Base-by-base conservation (phyloP, 1,140 invertebrate genomes). In the Drosophila watanabei region DNA sequence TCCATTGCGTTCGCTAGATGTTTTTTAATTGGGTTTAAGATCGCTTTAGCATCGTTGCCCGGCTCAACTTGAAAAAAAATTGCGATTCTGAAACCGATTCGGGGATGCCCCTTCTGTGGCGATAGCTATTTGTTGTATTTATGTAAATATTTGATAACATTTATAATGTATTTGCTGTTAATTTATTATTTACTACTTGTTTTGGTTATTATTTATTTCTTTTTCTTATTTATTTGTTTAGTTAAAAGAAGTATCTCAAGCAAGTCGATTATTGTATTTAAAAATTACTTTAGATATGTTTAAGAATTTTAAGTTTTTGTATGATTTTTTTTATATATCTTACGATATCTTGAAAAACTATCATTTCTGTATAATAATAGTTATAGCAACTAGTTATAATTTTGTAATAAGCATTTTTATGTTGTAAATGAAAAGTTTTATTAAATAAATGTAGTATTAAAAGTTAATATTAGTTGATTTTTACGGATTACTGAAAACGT, bases 21-120 rank as follows among this genome's bases (percentile, higher is more conserved):
- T 73, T 61, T 72, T 56, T 77, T 46, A 69, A 77, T 78, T 73
- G 28, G 69, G 41, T 45, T 73, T 73, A 72, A 61, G 71, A 73
- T 73, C 46, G 43, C 43, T 60, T 73, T 52, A 33, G 45, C 18
- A 30, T 28, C 20, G 18, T 46, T 58, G 14, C 28, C 32, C 68
- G 33, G 77, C 63, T 76, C 57, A 65, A 75, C 73, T 76, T 59
- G 45, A 52, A 49, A 37, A 39, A 39, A 46, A 32, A 32, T 70
- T 24, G 6, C 43, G n/a, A 24, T 37, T 56, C 18, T 6, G 18
- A 24, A 20, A 24, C 8, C 18, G 52, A 37, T 24, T 56, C 33
- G 20, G 9, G 16, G 9, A 16, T 24, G 52, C 45, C 43, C 28
- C 56, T 45, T 30, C n/a, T 16, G 30, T 41, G 45, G 16, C 13